These are phyloP conservation scores for Onychorhynchus coronatus DNA, from an alignment of 2,113 vertebrate species.

Conservation along the genomic window DNA sequence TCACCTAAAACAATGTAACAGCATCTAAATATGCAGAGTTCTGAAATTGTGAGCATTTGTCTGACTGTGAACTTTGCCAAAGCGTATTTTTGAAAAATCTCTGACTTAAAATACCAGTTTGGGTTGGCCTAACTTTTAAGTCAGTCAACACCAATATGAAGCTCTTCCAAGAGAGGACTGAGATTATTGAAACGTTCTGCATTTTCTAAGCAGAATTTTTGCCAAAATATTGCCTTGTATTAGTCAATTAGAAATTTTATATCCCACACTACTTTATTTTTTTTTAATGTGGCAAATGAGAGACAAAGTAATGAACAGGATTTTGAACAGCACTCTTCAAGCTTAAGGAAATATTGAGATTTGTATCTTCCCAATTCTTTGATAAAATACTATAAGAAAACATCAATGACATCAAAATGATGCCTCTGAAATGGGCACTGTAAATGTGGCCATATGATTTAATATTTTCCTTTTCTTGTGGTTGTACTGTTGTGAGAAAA, in stretches of 20 bases:
- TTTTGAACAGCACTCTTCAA: background rate
- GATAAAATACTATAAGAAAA: background rate
- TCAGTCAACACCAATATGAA: background rate
- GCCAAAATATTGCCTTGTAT: background rate
- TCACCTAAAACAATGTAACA: background rate
- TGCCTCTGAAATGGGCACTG: background rate
- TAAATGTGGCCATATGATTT: fast-evolving
- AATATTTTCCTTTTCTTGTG: too few relatives aligned
- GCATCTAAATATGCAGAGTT: background rate
- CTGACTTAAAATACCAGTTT: background rate
- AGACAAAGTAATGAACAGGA: background rate
- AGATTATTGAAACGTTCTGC: background rate
- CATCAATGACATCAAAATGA: background rate
- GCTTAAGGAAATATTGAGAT: background rate
- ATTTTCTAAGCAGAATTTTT: background rate
- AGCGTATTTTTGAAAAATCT: background rate
- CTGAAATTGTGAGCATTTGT: background rate
- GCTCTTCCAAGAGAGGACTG: background rate
- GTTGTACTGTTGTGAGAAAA: too few relatives aligned
- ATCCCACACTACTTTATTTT: background rate
- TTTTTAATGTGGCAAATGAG: background rate
- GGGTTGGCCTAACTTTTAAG: background rate
- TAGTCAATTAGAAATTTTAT: background rate
- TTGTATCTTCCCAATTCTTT: background rate
- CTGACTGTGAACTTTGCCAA: background rate